Percentiles rank a stretch among this genome's conserved stretches.
phyloP scores from a whole-genome alignment of 2,113 vertebrate species.

The Ctenodactylus gundi region DNA sequence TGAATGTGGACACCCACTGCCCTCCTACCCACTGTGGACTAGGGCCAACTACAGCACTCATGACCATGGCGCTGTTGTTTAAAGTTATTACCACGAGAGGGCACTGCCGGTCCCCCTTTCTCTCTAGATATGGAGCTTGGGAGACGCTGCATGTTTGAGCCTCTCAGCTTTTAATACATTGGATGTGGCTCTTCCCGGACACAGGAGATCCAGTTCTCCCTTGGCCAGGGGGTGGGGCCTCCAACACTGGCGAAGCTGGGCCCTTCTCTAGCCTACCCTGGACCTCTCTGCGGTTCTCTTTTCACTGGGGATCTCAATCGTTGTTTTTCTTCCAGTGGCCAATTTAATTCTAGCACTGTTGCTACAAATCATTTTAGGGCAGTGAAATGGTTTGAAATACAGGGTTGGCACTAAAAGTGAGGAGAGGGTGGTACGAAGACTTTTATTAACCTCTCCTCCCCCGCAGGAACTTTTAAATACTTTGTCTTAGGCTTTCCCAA shows the following conservation, averaged over 20 bases:
- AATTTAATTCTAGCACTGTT: not conserved
- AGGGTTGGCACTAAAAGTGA: not conserved
- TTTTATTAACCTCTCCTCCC: not conserved
- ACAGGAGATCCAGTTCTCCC: too few species aligned
- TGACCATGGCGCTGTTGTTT: not conserved
- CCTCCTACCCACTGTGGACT: too few species aligned
- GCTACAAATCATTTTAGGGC: not conserved
- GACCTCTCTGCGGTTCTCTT: not conserved
- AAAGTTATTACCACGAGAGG: slow-evolving; percentile 25
- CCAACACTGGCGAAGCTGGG: too few species aligned
- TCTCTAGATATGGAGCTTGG: too few species aligned
- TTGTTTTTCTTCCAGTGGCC: not conserved
- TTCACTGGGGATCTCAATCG: not conserved
- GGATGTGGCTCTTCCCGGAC: too few species aligned
- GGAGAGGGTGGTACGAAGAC: too few species aligned
- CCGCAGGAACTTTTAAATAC: not conserved
- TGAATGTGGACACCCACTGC: not conserved
- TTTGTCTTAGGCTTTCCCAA: not conserved
- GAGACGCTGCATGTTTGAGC: too few species aligned
- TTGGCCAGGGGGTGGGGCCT: too few species aligned
- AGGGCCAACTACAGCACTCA: not conserved
- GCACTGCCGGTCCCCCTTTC: slow-evolving; percentile 8
- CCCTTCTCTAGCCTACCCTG: not conserved
- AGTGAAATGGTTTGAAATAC: not conserved
- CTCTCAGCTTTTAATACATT: too few species aligned